These are phyloP conservation scores for Gavia stellata DNA, from an alignment of 2,113 vertebrate genomes.

Conservation along the genomic window DNA sequence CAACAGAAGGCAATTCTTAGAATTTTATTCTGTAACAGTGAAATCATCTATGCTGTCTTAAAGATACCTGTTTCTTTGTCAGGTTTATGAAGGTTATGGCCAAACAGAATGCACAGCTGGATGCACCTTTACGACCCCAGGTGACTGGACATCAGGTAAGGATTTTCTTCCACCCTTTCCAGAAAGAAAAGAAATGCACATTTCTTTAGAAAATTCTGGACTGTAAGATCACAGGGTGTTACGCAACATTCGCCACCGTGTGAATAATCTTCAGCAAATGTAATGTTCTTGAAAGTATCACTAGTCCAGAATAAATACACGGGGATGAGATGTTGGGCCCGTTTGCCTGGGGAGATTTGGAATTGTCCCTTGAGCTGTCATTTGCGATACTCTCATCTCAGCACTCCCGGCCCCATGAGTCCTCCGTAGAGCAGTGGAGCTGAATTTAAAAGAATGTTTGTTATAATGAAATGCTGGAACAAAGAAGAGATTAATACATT, in stretches of 20 bases:
- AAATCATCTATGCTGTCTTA: neutral
- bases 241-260: neutral
- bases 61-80: neutral
- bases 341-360: neutral
- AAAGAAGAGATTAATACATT: neutral
- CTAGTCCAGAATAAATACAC: neutral
- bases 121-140: slow-evolving; percentile 95
- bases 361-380: neutral
- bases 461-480: neutral
- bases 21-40: neutral
- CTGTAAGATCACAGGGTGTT: neutral
- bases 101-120: slow-evolving; percentile 98
- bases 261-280: neutral
- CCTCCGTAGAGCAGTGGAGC: neutral
- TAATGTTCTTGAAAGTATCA: neutral
- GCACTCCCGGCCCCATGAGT: neutral
- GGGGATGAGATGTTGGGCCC: neutral
- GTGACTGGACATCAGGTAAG: slow-evolving; percentile 96
- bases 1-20: too few species aligned
- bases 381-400: neutral
- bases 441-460: neutral
- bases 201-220: neutral
- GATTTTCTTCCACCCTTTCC: neutral
- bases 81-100: slow-evolving; percentile 98
- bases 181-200: neutral